phyloP scores from a whole-genome alignment of 2,113 vertebrate genomes.

The Solea senegalensis region DNA sequence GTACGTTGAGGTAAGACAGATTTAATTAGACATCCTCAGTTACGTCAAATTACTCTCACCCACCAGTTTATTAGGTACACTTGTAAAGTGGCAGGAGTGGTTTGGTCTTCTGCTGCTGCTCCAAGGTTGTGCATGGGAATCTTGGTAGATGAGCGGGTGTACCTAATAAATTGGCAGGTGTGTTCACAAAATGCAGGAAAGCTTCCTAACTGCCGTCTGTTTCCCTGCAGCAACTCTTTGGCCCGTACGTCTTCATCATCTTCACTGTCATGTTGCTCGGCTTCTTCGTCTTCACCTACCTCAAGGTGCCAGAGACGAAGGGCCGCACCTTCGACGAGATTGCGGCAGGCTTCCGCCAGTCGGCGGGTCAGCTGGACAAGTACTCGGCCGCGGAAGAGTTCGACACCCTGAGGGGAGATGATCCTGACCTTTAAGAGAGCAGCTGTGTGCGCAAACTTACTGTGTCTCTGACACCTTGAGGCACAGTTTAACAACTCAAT shows the following conservation, averaged over 20 bases:
- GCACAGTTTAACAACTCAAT: background rate
- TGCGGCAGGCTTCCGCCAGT: slow-evolving; percentile 88
- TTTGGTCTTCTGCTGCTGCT: too few relatives aligned
- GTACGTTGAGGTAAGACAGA: slow-evolving; percentile 86
- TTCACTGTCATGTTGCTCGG: slow-evolving; percentile 89
- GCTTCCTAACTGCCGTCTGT: background rate
- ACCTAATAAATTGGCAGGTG: too few relatives aligned
- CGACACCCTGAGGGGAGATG: slow-evolving; percentile 85
- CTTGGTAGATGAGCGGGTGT: too few relatives aligned
- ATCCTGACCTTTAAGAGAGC: slow-evolving; percentile 76
- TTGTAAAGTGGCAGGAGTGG: too few relatives aligned
- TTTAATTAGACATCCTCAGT: background rate
- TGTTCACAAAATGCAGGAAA: background rate
- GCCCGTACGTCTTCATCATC: slow-evolving; percentile 94
- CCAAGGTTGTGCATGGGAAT: too few relatives aligned
- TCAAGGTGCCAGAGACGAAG: slow-evolving; percentile 94
- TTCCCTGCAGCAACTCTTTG: slow-evolving; percentile 85
- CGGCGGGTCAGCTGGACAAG: slow-evolving; percentile 75
- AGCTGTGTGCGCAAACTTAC: background rate
- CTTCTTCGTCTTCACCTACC: slow-evolving; percentile 96
- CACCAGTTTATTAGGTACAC: too few relatives aligned
- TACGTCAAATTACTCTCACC: too few relatives aligned
- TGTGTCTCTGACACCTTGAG: background rate
- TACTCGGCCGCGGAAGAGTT: slow-evolving; percentile 88
- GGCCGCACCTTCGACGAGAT: slow-evolving; percentile 94